These are phyloP conservation scores for Myotis yumanensis DNA, from an alignment of 2,113 vertebrate genomes.

Conservation along the genomic window DNA sequence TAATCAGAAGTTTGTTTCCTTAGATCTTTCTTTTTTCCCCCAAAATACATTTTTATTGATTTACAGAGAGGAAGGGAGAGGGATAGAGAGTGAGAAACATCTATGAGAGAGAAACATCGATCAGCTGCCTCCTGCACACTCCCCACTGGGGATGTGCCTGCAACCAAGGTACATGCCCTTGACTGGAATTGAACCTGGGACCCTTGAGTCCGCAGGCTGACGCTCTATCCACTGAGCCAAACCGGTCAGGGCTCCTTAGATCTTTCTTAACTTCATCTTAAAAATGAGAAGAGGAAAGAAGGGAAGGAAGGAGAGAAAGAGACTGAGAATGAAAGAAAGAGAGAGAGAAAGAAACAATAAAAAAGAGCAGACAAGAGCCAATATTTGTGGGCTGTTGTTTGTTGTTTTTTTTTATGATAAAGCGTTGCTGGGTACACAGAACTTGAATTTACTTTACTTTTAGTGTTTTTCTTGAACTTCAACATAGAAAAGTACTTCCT, in stretches of 20 bases:
- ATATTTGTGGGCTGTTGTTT: neutral
- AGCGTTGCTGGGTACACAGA: neutral
- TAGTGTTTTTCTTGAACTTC: neutral
- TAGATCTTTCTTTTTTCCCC: neutral
- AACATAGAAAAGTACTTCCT: neutral
- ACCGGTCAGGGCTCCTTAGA: neutral
- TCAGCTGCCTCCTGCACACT: too few species aligned
- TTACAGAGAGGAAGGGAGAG: too few species aligned
- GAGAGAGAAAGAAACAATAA: neutral
- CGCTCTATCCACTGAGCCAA: too few species aligned
- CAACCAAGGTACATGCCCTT: too few species aligned
- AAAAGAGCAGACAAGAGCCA: neutral
- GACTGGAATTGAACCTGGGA: too few species aligned
- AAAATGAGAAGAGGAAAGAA: neutral
- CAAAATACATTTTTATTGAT: too few species aligned
- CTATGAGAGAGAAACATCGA: too few species aligned
- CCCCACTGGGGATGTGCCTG: too few species aligned
- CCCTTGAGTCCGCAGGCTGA: too few species aligned
- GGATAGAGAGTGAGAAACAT: too few species aligned
- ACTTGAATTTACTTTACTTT: neutral
- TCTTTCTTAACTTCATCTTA: neutral
- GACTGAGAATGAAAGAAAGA: neutral
- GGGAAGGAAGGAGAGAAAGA: neutral
- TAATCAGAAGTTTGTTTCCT: neutral
- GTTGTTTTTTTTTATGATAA: neutral